phyloP scores from a whole-genome alignment of 2,797 vertebrate genomes.

The Microhierax caerulescens region DNA sequence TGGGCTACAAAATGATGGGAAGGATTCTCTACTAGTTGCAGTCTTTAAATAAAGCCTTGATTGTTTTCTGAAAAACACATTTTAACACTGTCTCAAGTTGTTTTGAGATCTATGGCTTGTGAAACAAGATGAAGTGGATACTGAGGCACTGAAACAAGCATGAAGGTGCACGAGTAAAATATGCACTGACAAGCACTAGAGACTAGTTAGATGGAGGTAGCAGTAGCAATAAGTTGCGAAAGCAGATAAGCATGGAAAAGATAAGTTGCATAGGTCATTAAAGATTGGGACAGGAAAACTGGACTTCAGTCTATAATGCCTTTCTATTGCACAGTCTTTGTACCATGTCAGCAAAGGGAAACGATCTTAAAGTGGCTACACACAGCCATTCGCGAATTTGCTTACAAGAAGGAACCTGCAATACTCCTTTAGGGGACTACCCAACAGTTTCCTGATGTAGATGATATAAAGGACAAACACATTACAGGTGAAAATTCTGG shows the following conservation, averaged over 20 bases:
- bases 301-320: slow-evolving; percentile 31
- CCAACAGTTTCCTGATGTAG: background rate
- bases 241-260: background rate
- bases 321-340: background rate
- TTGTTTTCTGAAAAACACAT: background rate
- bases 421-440: background rate
- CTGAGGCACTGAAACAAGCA: background rate
- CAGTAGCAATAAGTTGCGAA: background rate
- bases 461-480: background rate
- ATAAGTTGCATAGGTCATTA: background rate
- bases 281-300: background rate
- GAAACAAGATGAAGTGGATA: background rate
- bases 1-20: background rate
- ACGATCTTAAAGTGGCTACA: background rate
- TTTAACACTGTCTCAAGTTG: background rate
- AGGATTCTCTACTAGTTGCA: background rate
- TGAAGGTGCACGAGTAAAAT: background rate
- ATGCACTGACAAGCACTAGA: background rate
- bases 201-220: background rate
- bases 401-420: background rate
- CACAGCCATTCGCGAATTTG: background rate
- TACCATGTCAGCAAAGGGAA: background rate
- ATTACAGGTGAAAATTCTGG: background rate
- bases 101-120: background rate
- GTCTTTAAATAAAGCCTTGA: background rate